Base-by-base conservation (phyloP, 1,140 invertebrate species). In the Drosophila navojoa region DNA sequence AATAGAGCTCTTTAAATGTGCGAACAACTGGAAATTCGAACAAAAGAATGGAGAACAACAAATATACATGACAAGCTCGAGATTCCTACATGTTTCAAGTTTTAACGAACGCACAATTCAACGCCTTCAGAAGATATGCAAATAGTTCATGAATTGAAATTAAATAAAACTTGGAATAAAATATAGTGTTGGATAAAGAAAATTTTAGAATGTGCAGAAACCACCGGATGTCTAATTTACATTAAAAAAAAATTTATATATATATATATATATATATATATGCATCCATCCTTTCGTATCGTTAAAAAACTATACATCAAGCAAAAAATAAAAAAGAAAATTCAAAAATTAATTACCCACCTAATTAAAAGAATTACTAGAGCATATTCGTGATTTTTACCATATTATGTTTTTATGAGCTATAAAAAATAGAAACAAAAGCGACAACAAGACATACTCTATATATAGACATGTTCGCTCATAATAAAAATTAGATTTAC, bases 101-200 rank as follows among this genome's bases (percentile, higher is more conserved):
- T n/a, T 5, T 29, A 29, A 32, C 19, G 19, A 32, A 45, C 38
- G 7, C 55, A 72, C 63, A 72, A 72, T 60, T 13, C 63, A 64
- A 25, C 70, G 35, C 63, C 49, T 47, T 68, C 67, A 72, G 67
- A n/a, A 59, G 63, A 67, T 72, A 72, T 52, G 50, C 19, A 45
- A 44, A 44, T 32, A 38, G 11, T 32, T 2, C 32, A 32, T 32
- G 10, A 32, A 32, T 32, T 32, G 32, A 32, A 29, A 29, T 29
- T 29, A 29, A 29, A 29, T 32, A 2, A 32, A 32, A 6, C 32
- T 32, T 2, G 7, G 2, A 32, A 7, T 32, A 9, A 32, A 32
- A 32, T 32, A 3, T 7, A 32, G 32, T 32, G 32, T 9, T 32
- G 7, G 32, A 32, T 10, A 32, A 29, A 5, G 4, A 29, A 29